These are phyloP conservation scores for Apeltes quadracus DNA, from an alignment of 2,113 vertebrate species.

Conservation along the genomic window DNA sequence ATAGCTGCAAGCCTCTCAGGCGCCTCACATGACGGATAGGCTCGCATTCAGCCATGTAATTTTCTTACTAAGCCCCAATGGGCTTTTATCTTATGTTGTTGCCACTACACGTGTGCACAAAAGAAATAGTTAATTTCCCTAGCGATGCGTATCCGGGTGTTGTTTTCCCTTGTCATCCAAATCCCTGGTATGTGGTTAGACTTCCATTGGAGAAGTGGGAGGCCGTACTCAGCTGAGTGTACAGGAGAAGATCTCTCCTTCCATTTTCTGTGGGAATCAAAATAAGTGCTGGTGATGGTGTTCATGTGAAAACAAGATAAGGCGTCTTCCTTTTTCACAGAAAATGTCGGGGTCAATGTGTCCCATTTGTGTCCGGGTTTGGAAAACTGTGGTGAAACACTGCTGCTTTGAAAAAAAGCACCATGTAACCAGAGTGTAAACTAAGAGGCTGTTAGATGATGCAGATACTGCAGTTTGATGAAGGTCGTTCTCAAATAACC, in stretches of 20 bases:
- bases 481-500: not conserved
- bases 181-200: not conserved
- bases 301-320: not conserved
- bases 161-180: not conserved
- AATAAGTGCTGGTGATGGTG: not conserved
- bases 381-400: not conserved
- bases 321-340: not conserved
- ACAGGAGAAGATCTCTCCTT: not conserved
- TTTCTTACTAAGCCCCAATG: not conserved
- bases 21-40: not conserved
- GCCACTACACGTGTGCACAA: not conserved
- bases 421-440: not conserved
- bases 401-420: not conserved
- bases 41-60: not conserved
- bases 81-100: slow-evolving; percentile 5
- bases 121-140: not conserved
- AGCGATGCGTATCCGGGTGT: not conserved
- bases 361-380: too few relatives aligned
- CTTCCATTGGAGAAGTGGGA: not conserved
- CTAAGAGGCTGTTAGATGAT: not conserved
- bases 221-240: not conserved
- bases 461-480: not conserved
- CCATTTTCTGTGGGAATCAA: not conserved
- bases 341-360: not conserved
- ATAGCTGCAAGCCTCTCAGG: not conserved